phyloP scores from a whole-genome alignment of 2,797 vertebrate species.

The Phrynocephalus vlangalii region DNA sequence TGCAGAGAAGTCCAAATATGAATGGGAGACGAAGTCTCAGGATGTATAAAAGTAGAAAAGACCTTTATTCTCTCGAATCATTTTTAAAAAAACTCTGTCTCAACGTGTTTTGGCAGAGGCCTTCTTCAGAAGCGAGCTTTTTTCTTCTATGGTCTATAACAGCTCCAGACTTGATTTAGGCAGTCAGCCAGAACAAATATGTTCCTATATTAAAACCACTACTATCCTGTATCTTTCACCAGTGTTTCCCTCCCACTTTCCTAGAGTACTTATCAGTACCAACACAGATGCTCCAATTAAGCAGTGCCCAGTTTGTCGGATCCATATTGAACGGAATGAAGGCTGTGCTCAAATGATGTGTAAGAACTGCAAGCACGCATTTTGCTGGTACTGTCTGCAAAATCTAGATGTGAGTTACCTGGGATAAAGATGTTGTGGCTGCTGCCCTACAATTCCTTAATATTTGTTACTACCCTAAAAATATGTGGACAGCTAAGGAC shows the following conservation, averaged over 20 bases:
- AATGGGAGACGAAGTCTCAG: too few species aligned
- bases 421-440: neutral
- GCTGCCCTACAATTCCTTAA: neutral
- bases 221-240: neutral
- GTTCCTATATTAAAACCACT: neutral
- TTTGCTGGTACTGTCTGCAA: conserved; percentile 99
- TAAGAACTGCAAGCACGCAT: conserved; percentile 97
- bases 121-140: too few species aligned
- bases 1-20: too few species aligned
- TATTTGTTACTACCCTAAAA: neutral
- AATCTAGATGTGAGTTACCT: conserved; percentile 90
- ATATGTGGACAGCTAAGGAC: neutral
- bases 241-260: conserved; percentile 40
- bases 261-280: conserved; percentile 76
- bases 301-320: conserved; percentile 91
- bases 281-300: conserved; percentile 87
- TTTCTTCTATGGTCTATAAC: too few species aligned
- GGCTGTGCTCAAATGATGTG: conserved; percentile 99
- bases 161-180: too few species aligned
- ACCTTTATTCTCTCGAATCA: too few species aligned
- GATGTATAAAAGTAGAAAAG: too few species aligned
- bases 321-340: conserved; percentile 95
- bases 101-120: too few species aligned
- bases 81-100: too few species aligned
- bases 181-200: neutral